Conservation (phyloP, 2,888 invertebrate genomes). For the Carcina quercana region DNA sequence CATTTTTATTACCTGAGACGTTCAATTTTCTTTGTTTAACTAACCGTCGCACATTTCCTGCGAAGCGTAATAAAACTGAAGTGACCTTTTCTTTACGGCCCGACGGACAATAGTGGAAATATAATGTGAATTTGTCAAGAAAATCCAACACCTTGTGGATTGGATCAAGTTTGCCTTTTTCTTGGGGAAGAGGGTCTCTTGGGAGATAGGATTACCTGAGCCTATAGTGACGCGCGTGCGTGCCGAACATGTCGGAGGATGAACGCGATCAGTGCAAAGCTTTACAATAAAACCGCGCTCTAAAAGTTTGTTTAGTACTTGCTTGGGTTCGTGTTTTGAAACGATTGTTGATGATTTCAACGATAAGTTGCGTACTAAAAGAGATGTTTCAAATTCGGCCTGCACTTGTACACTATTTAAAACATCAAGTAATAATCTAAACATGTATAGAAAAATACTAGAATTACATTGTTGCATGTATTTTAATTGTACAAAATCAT, state of each 20-base stretch:
- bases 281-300: constrained; percentile 39
- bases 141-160: constrained; percentile 52
- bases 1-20: constrained; percentile 47
- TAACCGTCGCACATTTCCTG: constrained; percentile 49
- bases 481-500: no score
- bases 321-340: no score
- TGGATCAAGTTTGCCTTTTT: constrained; percentile 54
- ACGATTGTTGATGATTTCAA: no score
- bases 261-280: constrained; percentile 36
- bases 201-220: constrained; percentile 37
- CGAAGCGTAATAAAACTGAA: constrained; percentile 46
- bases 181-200: constrained; percentile 38
- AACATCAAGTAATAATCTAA: no score
- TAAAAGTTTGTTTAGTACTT: constrained; percentile 21
- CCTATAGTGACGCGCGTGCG: constrained; percentile 25
- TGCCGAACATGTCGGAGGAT: constrained; percentile 33
- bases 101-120: constrained; percentile 41
- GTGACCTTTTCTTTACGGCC: constrained; percentile 50
- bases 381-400: no score
- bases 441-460: no score
- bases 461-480: no score
- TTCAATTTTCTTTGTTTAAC: constrained; percentile 57
- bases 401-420: no score
- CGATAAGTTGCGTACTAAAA: no score
- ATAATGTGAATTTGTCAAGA: constrained; percentile 58